Conservation (phyloP, 2,888 invertebrate species). For the Acleris laterana region DNA sequence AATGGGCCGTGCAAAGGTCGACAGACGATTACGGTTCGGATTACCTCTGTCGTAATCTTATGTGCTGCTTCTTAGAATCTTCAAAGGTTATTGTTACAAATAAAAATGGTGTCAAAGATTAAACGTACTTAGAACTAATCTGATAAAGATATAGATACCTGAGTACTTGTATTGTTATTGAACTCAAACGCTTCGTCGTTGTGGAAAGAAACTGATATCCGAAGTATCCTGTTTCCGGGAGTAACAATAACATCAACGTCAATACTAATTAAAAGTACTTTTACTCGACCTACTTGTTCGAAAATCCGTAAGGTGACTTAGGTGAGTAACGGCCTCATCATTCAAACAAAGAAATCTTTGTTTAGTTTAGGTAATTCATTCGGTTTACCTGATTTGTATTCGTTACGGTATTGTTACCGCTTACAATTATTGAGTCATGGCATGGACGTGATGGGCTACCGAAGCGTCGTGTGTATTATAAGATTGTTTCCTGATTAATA, state of each 20-base stretch:
- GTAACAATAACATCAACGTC: conserved; percentile 2
- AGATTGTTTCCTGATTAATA: conserved; percentile 20
- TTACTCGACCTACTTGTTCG: conserved; percentile 15
- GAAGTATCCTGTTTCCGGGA: conserved; percentile 11
- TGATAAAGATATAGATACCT: conserved; percentile 2
- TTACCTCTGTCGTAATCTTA: conserved; percentile 18
- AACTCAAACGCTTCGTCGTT: not conserved
- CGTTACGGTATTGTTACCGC: conserved; percentile 15
- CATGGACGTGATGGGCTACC: conserved; percentile 31
- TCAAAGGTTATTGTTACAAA: conserved; percentile 21
- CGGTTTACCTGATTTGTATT: conserved; percentile 27
- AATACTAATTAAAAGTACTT: conserved; percentile 14
- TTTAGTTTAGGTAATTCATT: conserved; percentile 26
- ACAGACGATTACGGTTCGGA: conserved; percentile 41
- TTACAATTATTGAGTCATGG: conserved; percentile 34
- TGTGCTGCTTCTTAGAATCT: conserved; percentile 17
- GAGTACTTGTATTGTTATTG: conserved; percentile 6
- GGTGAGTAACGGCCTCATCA: conserved; percentile 1
- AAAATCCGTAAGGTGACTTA: conserved; percentile 13
- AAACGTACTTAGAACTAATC: conserved; percentile 19
- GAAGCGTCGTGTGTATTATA: conserved; percentile 19
- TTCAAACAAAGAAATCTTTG: conserved; percentile 14
- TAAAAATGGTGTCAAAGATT: conserved; percentile 32
- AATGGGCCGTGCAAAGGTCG: conserved; percentile 50
- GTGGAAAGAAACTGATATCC: conserved; percentile 14